A percentile compares a stretch with the other conserved stretches of the same genome.
phyloP scores from a whole-genome alignment of 2,113 vertebrate genomes.

The Chascanopsetta lugubris region DNA sequence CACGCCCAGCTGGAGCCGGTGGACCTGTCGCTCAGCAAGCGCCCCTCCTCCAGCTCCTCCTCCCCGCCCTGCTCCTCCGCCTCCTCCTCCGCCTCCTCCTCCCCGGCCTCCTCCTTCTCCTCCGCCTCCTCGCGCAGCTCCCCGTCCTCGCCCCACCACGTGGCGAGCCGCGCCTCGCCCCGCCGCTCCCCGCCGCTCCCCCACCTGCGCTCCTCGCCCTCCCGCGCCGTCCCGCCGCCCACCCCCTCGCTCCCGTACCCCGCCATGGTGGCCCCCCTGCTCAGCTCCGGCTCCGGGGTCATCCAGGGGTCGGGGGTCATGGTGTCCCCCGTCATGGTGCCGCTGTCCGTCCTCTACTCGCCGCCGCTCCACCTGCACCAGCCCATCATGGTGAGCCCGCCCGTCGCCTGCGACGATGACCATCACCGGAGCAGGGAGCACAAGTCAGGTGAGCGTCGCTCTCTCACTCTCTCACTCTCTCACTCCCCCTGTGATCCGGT shows the following conservation, averaged over 20 bases:
- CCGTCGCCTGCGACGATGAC: constrained; percentile 82
- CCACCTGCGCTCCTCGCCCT: constrained; percentile 81
- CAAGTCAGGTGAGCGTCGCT: constrained; percentile 83
- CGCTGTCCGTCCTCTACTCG: constrained; percentile 89
- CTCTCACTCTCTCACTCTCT: too few relatives aligned
- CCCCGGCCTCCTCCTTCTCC: constrained; percentile 84
- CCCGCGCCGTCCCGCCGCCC: constrained; percentile 70
- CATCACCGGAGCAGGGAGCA: constrained; percentile 74
- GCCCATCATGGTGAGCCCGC: constrained; percentile 85
- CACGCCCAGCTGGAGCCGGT: constrained; percentile 93
- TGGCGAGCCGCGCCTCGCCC: constrained; percentile 79
- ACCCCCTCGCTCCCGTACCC: constrained; percentile 81
- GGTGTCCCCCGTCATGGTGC: constrained; percentile 90
- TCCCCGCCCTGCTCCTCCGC: constrained; percentile 82
- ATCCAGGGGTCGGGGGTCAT: constrained; percentile 81
- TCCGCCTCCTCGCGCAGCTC: constrained; percentile 64
- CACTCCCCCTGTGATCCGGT: too few relatives aligned
- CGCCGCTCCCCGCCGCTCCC: constrained; percentile 67
- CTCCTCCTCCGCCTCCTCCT: constrained; percentile 84
- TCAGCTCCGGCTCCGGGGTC: constrained; percentile 84
- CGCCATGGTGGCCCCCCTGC: constrained; percentile 83
- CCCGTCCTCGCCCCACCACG: constrained; percentile 68
- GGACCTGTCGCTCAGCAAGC: constrained; percentile 93
- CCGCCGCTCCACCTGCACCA: constrained; percentile 88
- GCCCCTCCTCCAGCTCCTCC: constrained; percentile 74